phyloP scores from a whole-genome alignment of 2,888 invertebrate species.

The Gastracanthus pulcherrimus region DNA sequence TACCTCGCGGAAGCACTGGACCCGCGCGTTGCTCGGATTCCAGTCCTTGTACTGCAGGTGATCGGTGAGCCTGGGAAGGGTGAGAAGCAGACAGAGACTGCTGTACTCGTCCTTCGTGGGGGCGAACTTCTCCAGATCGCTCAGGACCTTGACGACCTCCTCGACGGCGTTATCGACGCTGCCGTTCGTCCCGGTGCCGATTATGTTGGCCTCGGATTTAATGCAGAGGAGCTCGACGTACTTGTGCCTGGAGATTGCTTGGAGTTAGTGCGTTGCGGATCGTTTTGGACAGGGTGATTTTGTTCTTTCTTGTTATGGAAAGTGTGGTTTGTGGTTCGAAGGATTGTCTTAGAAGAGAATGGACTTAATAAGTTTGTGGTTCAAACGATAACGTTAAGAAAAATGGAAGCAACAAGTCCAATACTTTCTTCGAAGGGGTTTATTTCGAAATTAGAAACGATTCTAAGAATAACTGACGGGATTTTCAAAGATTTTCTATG shows the following conservation, averaged over 20 bases:
- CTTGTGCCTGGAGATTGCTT: constrained; percentile 87
- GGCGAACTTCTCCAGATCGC: constrained; percentile 91
- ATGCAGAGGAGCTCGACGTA: constrained; percentile 96
- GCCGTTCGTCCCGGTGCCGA: constrained; percentile 82
- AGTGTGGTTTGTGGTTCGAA: too few relatives aligned
- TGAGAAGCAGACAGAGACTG: constrained; percentile 92
- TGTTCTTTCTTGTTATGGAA: too few relatives aligned
- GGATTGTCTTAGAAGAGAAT: too few relatives aligned
- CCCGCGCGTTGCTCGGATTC: constrained; percentile 97
- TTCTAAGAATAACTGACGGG: too few relatives aligned
- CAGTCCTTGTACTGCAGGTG: constrained; percentile 96
- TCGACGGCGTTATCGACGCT: constrained; percentile 95
- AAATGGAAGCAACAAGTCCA: too few relatives aligned
- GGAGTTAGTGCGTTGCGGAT: too few relatives aligned
- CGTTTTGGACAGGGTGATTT: too few relatives aligned
- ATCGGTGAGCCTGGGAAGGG: constrained; percentile 94
- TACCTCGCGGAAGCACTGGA: constrained; percentile 93
- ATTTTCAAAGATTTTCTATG: too few relatives aligned
- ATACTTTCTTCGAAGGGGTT: too few relatives aligned
- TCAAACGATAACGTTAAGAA: too few relatives aligned
- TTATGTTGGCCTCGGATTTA: constrained; percentile 93
- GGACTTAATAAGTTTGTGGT: too few relatives aligned
- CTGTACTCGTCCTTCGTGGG: constrained; percentile 97
- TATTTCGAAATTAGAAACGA: too few relatives aligned
- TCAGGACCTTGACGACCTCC: constrained; percentile 94